Evolutionary conservation across 2,113 vertebrate species (phyloP), one percentile per base, ranked within the genome.

Genomic region (Delphinus delphis): DNA sequence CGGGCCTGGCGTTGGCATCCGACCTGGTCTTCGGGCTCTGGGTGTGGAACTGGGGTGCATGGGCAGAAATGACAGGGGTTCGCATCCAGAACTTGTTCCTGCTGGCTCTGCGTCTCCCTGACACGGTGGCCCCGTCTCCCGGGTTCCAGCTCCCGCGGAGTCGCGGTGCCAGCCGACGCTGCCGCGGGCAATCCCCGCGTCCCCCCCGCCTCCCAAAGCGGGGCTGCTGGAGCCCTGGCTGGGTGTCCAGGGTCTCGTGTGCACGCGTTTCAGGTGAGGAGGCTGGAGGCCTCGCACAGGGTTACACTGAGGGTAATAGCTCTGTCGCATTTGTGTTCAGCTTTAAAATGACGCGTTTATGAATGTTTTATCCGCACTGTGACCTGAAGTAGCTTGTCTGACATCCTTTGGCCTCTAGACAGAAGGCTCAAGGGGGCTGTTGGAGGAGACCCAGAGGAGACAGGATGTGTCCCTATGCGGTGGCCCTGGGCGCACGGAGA

Each of bases 121-220:
- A 33, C 5, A 3, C 25, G 3, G 12, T 1, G 18, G 3, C 91
- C 1, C 1, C 2, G 53, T 58, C 11, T 5, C 0, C 60, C 9
- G 8, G 60, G 60, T 9, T 26, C 60, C 23, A 1, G 60, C 23
- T 62, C 60, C 55, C 7, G 20, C 17, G 70, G 12, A 63, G 3
- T 26, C 41, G 11, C 28, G 13, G 17, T 14, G n/a, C 68, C 10
- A 21, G 8, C 26, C 20, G 21, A 14, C 10, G 23, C 31, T 14
- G 2, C 3, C 28, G 28, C 36, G 17, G 18, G 13, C 25, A 5
- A 21, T 2, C 14, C 9, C 20, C 4, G 23, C 60, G 1, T 28
- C 25, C 25, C 9, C 60, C 10, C 1, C 10, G 0, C 9, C 9
- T 3, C 1, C 60, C 60, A 4, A 1, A 62, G 25, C 4, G 25